Evolutionary conservation across 1,140 invertebrate species (phyloP), one percentile per base, ranked within the genome.

Genomic region (Zaprionus capensis): DNA sequence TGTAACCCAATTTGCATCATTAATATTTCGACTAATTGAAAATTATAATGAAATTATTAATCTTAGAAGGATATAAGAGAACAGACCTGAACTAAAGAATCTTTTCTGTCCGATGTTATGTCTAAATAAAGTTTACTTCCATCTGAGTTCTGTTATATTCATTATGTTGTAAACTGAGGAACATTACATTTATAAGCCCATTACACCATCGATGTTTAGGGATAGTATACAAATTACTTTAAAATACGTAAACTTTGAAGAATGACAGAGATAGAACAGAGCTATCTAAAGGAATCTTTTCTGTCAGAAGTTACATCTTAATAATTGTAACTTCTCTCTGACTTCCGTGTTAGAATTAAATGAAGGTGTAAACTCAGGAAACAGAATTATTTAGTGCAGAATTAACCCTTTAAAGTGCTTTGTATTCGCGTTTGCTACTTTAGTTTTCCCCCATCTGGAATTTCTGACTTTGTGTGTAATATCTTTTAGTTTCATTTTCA

Each of bases 401-500:
- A 41, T 46, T 46, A 46, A 46, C 41, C 41, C 41, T 15, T 53
- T 5, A 53, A 26, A 53, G 20, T 17, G 51, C 51, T 53, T 53
- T 24, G 24, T 22, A 53, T 53, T 14, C 24, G 55, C 7, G 0
- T 4, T 20, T 53, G 24, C 15, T 14, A 64, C 22, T 34, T 53
- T 28, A 15, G 24, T 55, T 71, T 26, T 20, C 15, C 36, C 41
- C 31, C 38, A 28, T 59, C 61, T 55, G 12, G 31, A 71, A 44
- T 65, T 55, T 66, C 28, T 44, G 44, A 63, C 46, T 58, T 22
- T 36, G 36, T 56, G 36, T 56, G 20, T 46, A 41, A 49, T 58
- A 53, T 46, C n/a, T 58, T 57, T 71, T 59, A 20, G 34, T 31
- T 34, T 66, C 38, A 78, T 59, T 71, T 67, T 78, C 73, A 58